These are phyloP conservation scores for Neogale vison DNA, from an alignment of 2,113 vertebrate genomes.

Conservation along the genomic window DNA sequence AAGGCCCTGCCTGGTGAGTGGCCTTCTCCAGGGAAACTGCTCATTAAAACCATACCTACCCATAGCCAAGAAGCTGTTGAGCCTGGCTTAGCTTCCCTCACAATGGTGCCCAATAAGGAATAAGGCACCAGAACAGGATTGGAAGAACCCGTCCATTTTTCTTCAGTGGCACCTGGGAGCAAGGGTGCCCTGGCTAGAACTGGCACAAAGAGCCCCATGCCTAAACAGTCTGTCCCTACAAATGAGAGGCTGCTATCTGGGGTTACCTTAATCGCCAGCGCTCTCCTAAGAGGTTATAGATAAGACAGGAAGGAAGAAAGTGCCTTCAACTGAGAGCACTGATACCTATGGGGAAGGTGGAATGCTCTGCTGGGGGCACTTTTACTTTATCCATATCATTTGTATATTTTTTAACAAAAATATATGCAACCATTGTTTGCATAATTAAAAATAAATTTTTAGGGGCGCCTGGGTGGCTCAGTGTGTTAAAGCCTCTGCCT, in stretches of 20 bases:
- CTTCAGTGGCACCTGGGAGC: neutral
- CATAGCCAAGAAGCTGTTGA: neutral
- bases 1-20: neutral
- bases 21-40: neutral
- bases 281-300: neutral
- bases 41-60: neutral
- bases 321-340: neutral
- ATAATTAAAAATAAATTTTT: neutral
- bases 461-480: too few species aligned
- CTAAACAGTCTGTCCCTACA: neutral
- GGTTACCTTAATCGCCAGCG: neutral
- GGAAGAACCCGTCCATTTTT: neutral
- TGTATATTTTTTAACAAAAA: neutral
- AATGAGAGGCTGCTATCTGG: neutral
- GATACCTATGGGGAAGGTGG: neutral
- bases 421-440: slow-evolving; percentile 18
- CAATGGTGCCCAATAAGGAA: neutral
- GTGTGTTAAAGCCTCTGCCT: too few species aligned
- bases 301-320: neutral
- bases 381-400: neutral
- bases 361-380: neutral
- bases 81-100: neutral
- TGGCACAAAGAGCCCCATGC: neutral
- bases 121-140: neutral
- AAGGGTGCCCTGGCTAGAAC: neutral